A percentile compares a stretch with the other conserved stretches of the same genome.
Conservation (phyloP, 2,888 invertebrate species). For the Dusona sp. region DNA sequence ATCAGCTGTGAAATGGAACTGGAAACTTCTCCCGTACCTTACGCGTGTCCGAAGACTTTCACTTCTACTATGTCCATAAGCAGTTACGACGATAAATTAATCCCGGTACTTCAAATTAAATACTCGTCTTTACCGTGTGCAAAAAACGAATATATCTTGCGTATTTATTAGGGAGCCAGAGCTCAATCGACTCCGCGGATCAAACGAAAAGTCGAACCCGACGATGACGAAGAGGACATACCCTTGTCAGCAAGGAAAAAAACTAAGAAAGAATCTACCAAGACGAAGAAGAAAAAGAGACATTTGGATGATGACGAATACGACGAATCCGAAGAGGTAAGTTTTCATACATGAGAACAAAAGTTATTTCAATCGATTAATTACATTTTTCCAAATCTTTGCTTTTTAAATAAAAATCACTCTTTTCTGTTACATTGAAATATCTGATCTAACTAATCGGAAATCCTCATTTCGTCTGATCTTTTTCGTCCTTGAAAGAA, state of each 20-base stretch:
- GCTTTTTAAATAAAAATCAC: background rate
- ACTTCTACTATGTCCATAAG: constrained; percentile 48
- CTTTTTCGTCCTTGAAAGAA: too few species aligned
- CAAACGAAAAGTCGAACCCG: constrained; percentile 86
- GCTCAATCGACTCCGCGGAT: constrained; percentile 74
- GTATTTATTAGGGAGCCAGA: constrained; percentile 74
- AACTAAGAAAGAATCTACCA: constrained; percentile 87
- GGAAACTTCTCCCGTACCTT: constrained; percentile 50
- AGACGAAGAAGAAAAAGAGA: constrained; percentile 87
- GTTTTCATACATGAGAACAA: background rate
- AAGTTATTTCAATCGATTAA: background rate
- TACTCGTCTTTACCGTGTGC: background rate
- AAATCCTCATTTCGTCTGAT: too few species aligned
- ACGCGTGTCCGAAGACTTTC: constrained; percentile 42
- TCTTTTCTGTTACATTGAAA: too few species aligned
- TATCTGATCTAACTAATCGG: too few species aligned
- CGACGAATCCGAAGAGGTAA: constrained; percentile 80
- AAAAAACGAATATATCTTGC: background rate
- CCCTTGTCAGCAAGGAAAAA: constrained; percentile 90
- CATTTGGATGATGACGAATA: constrained; percentile 76
- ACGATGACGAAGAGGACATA: constrained; percentile 88
- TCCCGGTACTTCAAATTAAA: constrained; percentile 2
- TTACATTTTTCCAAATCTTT: background rate
- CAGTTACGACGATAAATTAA: constrained; percentile 54
- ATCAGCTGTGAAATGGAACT: constrained; percentile 40